Base-by-base conservation (phyloP, 2,888 invertebrate genomes). In the Euplagia quadripunctaria region DNA sequence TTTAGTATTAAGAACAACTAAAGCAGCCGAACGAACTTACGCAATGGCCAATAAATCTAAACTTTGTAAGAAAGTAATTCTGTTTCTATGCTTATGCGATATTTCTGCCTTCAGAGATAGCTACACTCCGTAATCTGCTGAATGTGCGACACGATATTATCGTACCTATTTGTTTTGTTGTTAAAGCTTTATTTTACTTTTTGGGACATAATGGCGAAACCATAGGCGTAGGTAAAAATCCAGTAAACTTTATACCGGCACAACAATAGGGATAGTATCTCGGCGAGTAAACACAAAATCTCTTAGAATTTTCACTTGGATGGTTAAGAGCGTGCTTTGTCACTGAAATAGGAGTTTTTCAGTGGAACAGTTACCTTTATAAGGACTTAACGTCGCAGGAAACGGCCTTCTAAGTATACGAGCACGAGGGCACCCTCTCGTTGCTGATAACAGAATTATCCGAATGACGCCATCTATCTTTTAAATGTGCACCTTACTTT, bases 391-490 rank as follows among this genome's bases (percentile, higher is more conserved):
- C 92, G 93, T 93, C 92, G 90, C 88, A 91, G 92, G 92, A 93
- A 94, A 94, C 93, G 92, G 93, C 91, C 94, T 89, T 92, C 92
- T 92, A 91, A 94, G 94, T 92, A 93, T 93, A 94, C 93, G 93
- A 93, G 92, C 91, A 88, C 90, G 89, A 91, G 92, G 92, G 92
- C 92, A 93, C 94, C 94, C 94, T 95, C 94, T 91, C 91, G 85
- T 91, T 91, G 94, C 94, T 96, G 96, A 96, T 97, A 97, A 96
- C 96, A 96, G 96, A 96, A 97, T 96, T 96, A 96, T 96, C 96
- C 96, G 94, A 97, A 97, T 96, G 94, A 96, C 94, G 94, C 96
- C 95, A 96, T 97, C 96, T 96, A 94, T 97, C 96, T 97, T 96
- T 96, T 96, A 96, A 96, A 97, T 96, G 95, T 95, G 94, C 93